These are phyloP conservation scores for Odocoileus virginianus DNA, from an alignment of 2,113 vertebrate genomes.

Conservation along the genomic window DNA sequence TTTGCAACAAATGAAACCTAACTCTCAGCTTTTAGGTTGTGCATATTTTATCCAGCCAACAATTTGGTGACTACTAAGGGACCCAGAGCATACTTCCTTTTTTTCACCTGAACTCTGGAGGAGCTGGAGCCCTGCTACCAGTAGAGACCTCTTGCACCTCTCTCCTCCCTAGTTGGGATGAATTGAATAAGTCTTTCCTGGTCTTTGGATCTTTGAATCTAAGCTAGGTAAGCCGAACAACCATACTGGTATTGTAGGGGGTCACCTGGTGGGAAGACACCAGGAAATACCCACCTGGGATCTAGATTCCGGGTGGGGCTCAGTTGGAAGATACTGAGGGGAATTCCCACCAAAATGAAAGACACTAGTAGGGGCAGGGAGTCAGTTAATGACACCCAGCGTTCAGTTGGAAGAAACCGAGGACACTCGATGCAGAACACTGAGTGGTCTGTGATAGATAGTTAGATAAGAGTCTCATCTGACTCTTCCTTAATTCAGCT, in stretches of 20 bases:
- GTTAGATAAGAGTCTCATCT: neutral
- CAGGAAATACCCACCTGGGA: neutral
- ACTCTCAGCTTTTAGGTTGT: neutral
- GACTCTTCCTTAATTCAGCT: neutral
- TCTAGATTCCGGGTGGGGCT: neutral
- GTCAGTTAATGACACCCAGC: neutral
- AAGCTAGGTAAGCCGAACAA: neutral
- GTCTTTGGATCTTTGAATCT: neutral
- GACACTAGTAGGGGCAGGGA: neutral
- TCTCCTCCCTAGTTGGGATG: neutral
- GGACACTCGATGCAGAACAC: neutral
- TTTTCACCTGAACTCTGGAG: neutral
- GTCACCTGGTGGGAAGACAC: neutral
- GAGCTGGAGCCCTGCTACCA: neutral
- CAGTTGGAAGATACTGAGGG: neutral
- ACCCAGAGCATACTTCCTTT: neutral
- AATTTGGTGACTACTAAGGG: neutral
- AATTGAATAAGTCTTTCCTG: neutral
- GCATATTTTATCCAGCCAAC: neutral
- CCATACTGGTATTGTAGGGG: neutral
- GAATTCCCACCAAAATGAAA: neutral
- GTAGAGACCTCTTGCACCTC: neutral
- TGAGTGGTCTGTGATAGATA: neutral
- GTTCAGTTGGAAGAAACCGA: neutral
- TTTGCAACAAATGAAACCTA: neutral